phyloP scores from a whole-genome alignment of 2,113 vertebrate species.

The Leucopsar rothschildi region DNA sequence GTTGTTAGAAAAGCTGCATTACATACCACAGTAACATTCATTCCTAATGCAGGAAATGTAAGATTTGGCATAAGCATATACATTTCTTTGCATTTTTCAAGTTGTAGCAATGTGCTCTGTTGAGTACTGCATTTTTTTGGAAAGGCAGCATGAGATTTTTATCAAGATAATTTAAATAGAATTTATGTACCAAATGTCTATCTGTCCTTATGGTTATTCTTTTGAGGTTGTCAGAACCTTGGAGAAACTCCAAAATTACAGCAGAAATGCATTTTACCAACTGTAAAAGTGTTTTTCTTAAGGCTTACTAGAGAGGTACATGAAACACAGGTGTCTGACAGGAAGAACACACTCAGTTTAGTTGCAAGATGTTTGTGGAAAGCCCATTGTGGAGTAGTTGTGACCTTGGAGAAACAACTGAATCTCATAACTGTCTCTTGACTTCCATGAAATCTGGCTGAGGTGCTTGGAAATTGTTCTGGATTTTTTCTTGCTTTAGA shows the following conservation, averaged over 20 bases:
- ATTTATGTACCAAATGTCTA: neutral
- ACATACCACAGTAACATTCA: neutral
- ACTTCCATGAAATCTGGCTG: conserved; percentile 6
- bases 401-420: neutral
- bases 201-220: neutral
- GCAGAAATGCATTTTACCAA: conserved; percentile 1
- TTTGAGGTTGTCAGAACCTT: conserved; percentile 6
- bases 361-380: conserved; percentile 18
- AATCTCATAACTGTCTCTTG: neutral
- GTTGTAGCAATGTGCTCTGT: neutral
- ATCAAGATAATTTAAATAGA: neutral
- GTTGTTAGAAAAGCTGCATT: neutral
- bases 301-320: neutral
- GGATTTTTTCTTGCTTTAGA: neutral
- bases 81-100: neutral
- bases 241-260: neutral
- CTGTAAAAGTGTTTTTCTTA: neutral
- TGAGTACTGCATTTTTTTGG: neutral
- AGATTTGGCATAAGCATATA: neutral
- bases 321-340: conserved; percentile 8
- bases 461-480: neutral
- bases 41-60: neutral
- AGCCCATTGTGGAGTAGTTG: neutral
- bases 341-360: neutral
- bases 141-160: neutral